phyloP scores from a whole-genome alignment of 2,888 invertebrate genomes.

The Cosmia trapezina region DNA sequence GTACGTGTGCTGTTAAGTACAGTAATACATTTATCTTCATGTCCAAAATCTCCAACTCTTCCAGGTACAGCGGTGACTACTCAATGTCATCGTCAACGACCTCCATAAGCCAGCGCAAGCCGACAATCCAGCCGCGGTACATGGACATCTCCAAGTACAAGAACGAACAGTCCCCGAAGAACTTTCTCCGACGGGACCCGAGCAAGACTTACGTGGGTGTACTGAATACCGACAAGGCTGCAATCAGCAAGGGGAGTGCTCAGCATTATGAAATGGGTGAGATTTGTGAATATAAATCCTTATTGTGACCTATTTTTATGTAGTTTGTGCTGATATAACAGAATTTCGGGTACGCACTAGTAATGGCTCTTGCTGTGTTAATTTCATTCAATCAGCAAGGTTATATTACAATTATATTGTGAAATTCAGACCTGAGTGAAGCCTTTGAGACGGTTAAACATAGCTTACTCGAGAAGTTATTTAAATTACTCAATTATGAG shows the following conservation, averaged over 20 bases:
- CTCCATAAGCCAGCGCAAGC: conserved; percentile 78
- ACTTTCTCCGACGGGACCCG: conserved; percentile 90
- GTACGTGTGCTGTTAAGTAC: not conserved
- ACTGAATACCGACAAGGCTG: conserved; percentile 68
- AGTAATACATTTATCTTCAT: not conserved
- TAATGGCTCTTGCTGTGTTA: not conserved
- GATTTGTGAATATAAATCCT: conserved; percentile 36
- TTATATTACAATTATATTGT: not conserved
- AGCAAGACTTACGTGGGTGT: conserved; percentile 88
- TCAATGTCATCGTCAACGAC: conserved; percentile 88
- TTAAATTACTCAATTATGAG: not conserved
- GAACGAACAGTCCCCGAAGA: conserved; percentile 84
- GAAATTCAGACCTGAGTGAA: not conserved
- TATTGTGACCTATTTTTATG: not conserved
- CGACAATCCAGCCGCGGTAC: conserved; percentile 86
- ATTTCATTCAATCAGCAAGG: not conserved
- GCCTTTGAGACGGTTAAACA: conserved; percentile 18
- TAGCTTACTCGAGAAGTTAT: not conserved
- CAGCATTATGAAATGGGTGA: conserved; percentile 87
- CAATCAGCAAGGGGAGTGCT: conserved; percentile 79
- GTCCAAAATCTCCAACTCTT: not conserved
- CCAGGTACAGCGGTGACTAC: conserved; percentile 88
- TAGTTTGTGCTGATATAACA: not conserved
- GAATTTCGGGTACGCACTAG: not conserved
- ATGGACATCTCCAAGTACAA: conserved; percentile 92